These are phyloP conservation scores for Tragulus kanchil DNA, from an alignment of 2,113 vertebrate genomes.

Conservation along the genomic window DNA sequence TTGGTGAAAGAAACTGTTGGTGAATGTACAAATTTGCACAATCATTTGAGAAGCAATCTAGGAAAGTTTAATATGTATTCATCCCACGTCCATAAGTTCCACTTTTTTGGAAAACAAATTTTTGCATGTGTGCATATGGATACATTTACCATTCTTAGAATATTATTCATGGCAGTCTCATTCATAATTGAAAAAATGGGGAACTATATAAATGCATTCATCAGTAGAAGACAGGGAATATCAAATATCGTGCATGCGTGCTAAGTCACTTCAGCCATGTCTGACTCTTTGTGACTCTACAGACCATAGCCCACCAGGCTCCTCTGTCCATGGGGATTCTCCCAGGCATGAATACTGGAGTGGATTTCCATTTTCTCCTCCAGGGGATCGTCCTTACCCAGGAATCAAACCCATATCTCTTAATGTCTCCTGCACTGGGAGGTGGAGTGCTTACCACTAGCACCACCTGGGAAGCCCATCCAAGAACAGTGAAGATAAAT, in stretches of 20 bases:
- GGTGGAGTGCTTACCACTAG: background rate
- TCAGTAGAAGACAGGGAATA: background rate
- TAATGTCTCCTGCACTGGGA: background rate
- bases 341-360: background rate
- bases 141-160: background rate
- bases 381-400: background rate
- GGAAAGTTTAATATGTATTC: background rate
- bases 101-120: slow-evolving; percentile 20
- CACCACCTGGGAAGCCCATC: background rate
- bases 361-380: background rate
- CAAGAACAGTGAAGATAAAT: background rate
- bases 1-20: background rate
- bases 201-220: background rate
- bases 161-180: background rate
- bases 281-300: background rate
- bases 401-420: background rate
- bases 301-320: background rate
- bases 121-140: background rate
- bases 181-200: background rate
- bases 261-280: background rate
- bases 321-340: background rate
- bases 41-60: background rate
- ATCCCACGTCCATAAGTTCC: background rate
- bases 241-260: background rate
- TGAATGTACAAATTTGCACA: background rate